Base-by-base conservation (phyloP, 2,797 vertebrate genomes). In the Spondyliosoma cantharus region DNA sequence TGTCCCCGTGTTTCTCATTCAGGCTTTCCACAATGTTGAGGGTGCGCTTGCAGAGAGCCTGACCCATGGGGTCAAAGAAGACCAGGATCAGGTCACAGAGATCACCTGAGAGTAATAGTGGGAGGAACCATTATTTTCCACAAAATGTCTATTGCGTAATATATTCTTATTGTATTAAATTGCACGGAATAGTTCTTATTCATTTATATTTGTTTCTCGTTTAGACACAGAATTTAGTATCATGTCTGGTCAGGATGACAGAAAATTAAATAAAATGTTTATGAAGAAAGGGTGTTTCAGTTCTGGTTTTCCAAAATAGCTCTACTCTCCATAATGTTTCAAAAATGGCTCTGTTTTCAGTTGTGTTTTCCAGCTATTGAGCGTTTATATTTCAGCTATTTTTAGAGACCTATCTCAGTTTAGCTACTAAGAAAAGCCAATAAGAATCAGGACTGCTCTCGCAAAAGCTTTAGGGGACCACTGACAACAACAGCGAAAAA, bases 61-160 rank as follows among this genome's bases (percentile, higher is more conserved):
- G 96, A 63, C 96, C 96, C 96, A 97, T 97, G 5, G 96, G 96
- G 87, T 97, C 96, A 61, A 97, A 97, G 92, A 97, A 97, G 45
- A 97, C 96, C 87, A 97, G 87, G 27, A 97, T 94, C 85, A 97
- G 91, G 85, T 97, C 96, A 80, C 95, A 96, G 71, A 96, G 90
- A 5, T 97, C 95, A 19, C 96, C 96, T 97, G 85, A 22, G 71
- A 71, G 66, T 0, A 45, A 69, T 27, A 83, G 57, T 3, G 22
- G n/a, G 49, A 57, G 56, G 27, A 4, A 16, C 0, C 1, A 52
- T 62, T 48, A 75, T 62, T 82, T 60, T 57, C 1, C 4, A 54
- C 4, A 29, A 42, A 46, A n/a, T 19, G 5, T 49, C 7, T 27
- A 11, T 25, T 68, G 32, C 25, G 4, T 4, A 0, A 22, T 5